Conservation (phyloP, 2,888 invertebrate genomes). For the Yponomeuta plumbellus region DNA sequence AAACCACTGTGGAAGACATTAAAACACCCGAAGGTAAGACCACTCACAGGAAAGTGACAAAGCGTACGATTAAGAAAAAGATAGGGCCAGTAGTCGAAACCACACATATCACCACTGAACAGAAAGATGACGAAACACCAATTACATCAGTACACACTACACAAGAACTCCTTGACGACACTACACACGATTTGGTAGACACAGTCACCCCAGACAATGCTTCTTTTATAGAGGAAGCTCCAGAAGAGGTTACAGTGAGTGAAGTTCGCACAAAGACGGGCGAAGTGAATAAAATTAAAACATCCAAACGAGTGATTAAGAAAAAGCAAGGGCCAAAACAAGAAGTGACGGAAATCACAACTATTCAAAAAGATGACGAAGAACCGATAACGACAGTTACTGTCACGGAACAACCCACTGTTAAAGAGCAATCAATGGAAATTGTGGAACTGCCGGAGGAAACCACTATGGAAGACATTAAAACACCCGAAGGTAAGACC, state of each 20-base stretch:
- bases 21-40: slow-evolving; percentile 7
- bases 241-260: slow-evolving; percentile 35
- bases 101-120: slow-evolving; percentile 62
- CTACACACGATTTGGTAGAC: slow-evolving; percentile 28
- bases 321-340: slow-evolving; percentile 38
- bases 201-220: slow-evolving; percentile 28
- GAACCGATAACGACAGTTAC: slow-evolving; percentile 23
- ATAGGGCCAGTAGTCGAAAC: slow-evolving; percentile 25
- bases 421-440: slow-evolving; percentile 11
- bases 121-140: slow-evolving; percentile 46
- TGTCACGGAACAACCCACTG: slow-evolving; percentile 18
- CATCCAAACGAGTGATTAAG: slow-evolving; percentile 33
- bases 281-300: slow-evolving; percentile 31
- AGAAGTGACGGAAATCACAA: slow-evolving; percentile 37
- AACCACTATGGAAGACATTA: slow-evolving; percentile 26
- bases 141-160: slow-evolving; percentile 32
- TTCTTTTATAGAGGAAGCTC: slow-evolving; percentile 29
- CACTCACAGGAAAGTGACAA: slow-evolving; percentile 12
- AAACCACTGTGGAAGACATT: slow-evolving; percentile 26
- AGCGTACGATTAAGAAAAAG: slow-evolving; percentile 18
- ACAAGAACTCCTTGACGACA: slow-evolving; percentile 28
- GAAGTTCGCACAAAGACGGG: slow-evolving; percentile 31
- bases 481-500: slow-evolving; percentile 19
- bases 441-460: slow-evolving; percentile 39
- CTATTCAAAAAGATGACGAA: slow-evolving; percentile 28